Base-by-base conservation (phyloP, 1,140 invertebrate genomes). In the Diprion similis region DNA sequence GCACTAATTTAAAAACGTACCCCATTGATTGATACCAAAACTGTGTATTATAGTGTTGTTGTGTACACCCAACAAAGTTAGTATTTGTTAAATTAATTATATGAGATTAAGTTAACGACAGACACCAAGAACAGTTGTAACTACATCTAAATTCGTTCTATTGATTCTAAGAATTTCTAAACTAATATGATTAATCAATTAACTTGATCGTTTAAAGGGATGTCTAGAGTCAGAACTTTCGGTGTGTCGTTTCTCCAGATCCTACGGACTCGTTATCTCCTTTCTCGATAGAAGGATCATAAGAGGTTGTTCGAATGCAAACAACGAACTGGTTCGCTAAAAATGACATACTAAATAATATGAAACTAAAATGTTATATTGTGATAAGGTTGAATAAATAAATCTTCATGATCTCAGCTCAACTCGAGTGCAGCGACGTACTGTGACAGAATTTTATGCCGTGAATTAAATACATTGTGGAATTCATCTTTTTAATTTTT, bases 71-170 rank as follows among this genome's bases (percentile, higher is more conserved):
- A 76, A 15, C 70, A 76, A 71, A 75, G 79, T 79, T 76, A 82
- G 74, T 82, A 71, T 80, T 75, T 83, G 73, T 78, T 78, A 78
- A 73, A 72, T 66, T 81, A 76, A 77, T 81, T 78, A 81, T 37
- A 78, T 76, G 74, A 79, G 68, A 78, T 80, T 83, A 82, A 79
- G 79, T 74, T 80, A 72, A 77, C 71, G 82, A 76, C 78, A 79
- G 78, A 80, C 81, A 83, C 78, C 80, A 84, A 82, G 77, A 83
- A 83, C 51, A 59, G 51, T 59, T 59, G 11, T 59, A 59, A 78
- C 81, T 83, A 81, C 79, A 78, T 71, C 75, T 76, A 80, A 76
- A 71, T 76, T 59, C 51, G 11, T 59, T 59, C 51, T 82, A 82
- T 83, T 80, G 78, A 71, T 81, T 81, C 77, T 70, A 48, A 48